Base-by-base conservation (phyloP, 2,797 vertebrate genomes). In the Sebastes hubbsi region DNA sequence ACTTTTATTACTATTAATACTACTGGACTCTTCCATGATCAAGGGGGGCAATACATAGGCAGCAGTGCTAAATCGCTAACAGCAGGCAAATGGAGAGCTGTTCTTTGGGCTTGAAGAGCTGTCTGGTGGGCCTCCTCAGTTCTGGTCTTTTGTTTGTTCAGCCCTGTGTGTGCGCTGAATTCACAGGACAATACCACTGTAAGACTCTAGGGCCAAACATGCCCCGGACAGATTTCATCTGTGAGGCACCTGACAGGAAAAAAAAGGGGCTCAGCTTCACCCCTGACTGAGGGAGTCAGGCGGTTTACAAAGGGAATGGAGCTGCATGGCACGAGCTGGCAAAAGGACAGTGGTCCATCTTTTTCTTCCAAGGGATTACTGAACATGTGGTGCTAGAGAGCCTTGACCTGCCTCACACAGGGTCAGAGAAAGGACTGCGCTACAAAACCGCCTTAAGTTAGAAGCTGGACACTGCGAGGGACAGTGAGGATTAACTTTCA, bases 101-200 rank as follows among this genome's bases (percentile, higher is more conserved):
- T 87, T 90, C 86, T 88, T 83, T 65, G 58, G 80, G 77, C 82
- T 59, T 76, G 77, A 81, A 72, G 80, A 89, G 87, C 72, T 82
- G 84, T 94, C 83, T 88, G 83, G 65, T 79, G 71, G 91, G 91
- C 87, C 88, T 88, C 86, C 81, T 82, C 83, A 75, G 67, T 79
- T 88, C 77, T 84, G 89, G 72, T 68, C 89, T 88, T 91, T 91
- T 94, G 90, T 94, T 94, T 93, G 92, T 85, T 91, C 83, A 89
- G 87, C 88, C 72, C 92, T 83, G 88, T 83, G 79, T 89, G 91
- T 71, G 82, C n/a, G 65, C 90, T 82, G 83, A 81, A 84, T 79
- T 90, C 87, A 77, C 79, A 80, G 89, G 81, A 95, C 93, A 95
- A 96, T 92, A 87, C 81, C 91, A 87, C 91, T 86, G 83, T 92